phyloP scores from a whole-genome alignment of 2,113 vertebrate species.

The Labrus mixtus region DNA sequence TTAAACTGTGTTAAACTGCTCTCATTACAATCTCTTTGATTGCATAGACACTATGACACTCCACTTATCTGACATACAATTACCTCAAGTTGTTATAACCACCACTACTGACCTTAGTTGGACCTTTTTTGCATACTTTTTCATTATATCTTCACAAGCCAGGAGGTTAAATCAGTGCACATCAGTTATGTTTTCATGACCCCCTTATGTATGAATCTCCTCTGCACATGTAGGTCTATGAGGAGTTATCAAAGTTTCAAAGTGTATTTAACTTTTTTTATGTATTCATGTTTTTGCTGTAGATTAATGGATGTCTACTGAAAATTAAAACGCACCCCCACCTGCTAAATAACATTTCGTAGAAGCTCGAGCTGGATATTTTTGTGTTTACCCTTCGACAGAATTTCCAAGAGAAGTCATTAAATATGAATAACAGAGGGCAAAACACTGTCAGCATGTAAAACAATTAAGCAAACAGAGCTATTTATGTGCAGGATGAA shows the following conservation, averaged over 20 bases:
- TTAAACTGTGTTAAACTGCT: constrained; percentile 30
- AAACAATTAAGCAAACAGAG: neutral
- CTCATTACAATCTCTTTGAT: constrained; percentile 39
- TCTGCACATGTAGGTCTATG: neutral
- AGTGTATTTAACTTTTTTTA: neutral
- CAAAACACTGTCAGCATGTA: neutral
- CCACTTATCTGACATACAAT: constrained; percentile 51
- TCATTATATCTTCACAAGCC: constrained; percentile 2
- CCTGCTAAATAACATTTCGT: neutral
- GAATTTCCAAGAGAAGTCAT: neutral
- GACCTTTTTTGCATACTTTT: constrained; percentile 6
- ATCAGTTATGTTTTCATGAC: neutral
- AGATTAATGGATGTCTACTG: neutral
- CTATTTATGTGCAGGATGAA: neutral
- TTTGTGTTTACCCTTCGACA: neutral
- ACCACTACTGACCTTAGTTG: constrained; percentile 11
- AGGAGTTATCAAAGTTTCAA: constrained; percentile 13
- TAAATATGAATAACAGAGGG: constrained; percentile 1
- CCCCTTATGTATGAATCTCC: neutral
- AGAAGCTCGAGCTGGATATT: neutral
- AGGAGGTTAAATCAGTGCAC: neutral
- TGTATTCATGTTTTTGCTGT: neutral
- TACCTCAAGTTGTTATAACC: constrained; percentile 39
- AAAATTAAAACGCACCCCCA: neutral
- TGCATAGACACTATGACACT: constrained; percentile 37